Evolutionary conservation across 2,888 invertebrate species (phyloP).

Genomic region (Ochropleura plecta): DNA sequence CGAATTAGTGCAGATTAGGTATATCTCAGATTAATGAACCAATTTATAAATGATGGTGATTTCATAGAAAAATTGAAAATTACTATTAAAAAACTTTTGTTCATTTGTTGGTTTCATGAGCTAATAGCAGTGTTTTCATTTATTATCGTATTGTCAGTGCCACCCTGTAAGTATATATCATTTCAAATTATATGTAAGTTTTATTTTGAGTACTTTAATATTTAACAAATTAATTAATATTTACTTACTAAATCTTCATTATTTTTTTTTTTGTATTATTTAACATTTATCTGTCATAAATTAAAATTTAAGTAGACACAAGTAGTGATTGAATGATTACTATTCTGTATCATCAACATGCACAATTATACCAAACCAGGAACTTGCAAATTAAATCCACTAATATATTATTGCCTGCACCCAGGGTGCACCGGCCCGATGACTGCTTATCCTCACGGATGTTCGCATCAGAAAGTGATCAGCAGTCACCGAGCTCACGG

Average conservation of each 20-base stretch:
- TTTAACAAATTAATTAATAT: background rate
- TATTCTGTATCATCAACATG: background rate
- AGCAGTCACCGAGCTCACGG: constrained; percentile 8
- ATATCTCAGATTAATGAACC: no score
- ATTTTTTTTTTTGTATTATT: background rate
- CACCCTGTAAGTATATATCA: no score
- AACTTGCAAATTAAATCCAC: background rate
- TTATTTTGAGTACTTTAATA: no score
- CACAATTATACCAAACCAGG: background rate
- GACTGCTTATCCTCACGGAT: background rate
- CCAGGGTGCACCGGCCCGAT: constrained; percentile 14
- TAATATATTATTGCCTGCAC: constrained; percentile 8
- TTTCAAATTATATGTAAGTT: no score
- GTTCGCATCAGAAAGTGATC: background rate
- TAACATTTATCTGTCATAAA: background rate
- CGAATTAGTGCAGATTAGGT: no score
- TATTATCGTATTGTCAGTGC: no score
- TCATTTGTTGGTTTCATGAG: no score
- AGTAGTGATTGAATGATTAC: background rate
- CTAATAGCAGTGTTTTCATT: no score
- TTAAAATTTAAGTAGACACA: no score
- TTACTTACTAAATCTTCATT: background rate
- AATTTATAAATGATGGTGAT: no score
- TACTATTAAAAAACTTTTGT: no score
- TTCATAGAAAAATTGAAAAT: no score